phyloP scores from a whole-genome alignment of 2,797 vertebrate species.

The Loris lydekkerianus region DNA sequence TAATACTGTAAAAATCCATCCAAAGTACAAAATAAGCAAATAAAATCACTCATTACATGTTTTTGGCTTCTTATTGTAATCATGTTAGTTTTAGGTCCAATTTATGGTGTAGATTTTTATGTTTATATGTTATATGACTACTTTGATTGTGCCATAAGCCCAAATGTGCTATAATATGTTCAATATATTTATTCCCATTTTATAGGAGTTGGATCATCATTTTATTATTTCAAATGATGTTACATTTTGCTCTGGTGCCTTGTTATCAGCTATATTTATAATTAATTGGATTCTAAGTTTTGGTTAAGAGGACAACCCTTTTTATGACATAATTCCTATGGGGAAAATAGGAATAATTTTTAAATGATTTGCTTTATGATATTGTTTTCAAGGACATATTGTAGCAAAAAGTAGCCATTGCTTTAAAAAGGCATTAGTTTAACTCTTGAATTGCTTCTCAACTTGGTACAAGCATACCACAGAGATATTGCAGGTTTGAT shows the following conservation, averaged over 20 bases:
- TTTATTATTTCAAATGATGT: constrained; percentile 78
- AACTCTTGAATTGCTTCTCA: constrained; percentile 35
- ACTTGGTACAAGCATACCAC: background rate
- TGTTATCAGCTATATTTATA: constrained; percentile 79
- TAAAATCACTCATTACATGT: constrained; percentile 43
- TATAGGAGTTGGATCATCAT: constrained; percentile 72
- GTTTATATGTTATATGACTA: constrained; percentile 73
- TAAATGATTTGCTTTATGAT: constrained; percentile 73
- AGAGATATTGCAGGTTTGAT: background rate
- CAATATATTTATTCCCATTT: constrained; percentile 74
- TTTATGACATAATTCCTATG: constrained; percentile 77
- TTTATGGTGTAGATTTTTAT: constrained; percentile 71
- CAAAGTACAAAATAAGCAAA: constrained; percentile 64
- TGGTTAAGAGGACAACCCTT: constrained; percentile 62
- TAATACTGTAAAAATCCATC: constrained; percentile 42
- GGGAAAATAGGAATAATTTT: constrained; percentile 67
- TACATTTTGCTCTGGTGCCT: constrained; percentile 74
- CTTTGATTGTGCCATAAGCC: constrained; percentile 71
- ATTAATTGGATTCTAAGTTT: constrained; percentile 78
- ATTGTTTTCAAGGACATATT: constrained; percentile 57
- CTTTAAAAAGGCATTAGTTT: constrained; percentile 57
- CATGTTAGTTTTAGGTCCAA: constrained; percentile 60
- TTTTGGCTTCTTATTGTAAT: constrained; percentile 52
- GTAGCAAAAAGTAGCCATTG: constrained; percentile 41
- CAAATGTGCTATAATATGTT: constrained; percentile 75